phyloP scores from a whole-genome alignment of 2,113 vertebrate genomes.

The Sander vitreus region DNA sequence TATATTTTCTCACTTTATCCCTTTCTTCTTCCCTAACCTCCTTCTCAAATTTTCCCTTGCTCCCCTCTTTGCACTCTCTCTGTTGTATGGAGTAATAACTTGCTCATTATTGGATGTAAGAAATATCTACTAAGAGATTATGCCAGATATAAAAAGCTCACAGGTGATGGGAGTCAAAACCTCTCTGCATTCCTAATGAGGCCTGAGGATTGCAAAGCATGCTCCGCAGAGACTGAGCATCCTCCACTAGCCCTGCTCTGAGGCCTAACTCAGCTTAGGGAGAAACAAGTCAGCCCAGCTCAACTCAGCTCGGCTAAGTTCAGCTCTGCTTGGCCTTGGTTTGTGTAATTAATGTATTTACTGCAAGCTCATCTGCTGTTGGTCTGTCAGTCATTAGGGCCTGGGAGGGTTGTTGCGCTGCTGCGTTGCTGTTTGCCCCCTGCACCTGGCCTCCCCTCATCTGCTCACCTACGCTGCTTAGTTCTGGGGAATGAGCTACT shows the following conservation, averaged over 20 bases:
- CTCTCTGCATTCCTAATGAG: constrained; percentile 81
- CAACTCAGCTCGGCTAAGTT: constrained; percentile 48
- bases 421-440: constrained; percentile 42
- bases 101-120: constrained; percentile 83
- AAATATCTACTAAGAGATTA: constrained; percentile 85
- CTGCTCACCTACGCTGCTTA: constrained; percentile 50
- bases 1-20: constrained; percentile 21
- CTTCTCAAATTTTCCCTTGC: constrained; percentile 1
- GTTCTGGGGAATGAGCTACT: constrained; percentile 47
- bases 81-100: constrained; percentile 81
- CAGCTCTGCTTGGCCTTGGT: constrained; percentile 61
- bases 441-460: constrained; percentile 52
- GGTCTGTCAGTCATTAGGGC: constrained; percentile 64
- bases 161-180: constrained; percentile 78
- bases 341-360: constrained; percentile 77
- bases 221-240: constrained; percentile 62
- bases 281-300: constrained; percentile 44
- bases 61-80: constrained; percentile 53
- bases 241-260: constrained; percentile 47
- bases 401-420: constrained; percentile 45
- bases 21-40: background rate
- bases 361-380: constrained; percentile 60
- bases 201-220: constrained; percentile 65
- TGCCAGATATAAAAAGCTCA: constrained; percentile 82
- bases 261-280: constrained; percentile 55